Percentiles rank a stretch among this genome's conserved stretches.
phyloP scores from a whole-genome alignment of 2,888 invertebrate genomes.

The Hyposoter didymator region DNA sequence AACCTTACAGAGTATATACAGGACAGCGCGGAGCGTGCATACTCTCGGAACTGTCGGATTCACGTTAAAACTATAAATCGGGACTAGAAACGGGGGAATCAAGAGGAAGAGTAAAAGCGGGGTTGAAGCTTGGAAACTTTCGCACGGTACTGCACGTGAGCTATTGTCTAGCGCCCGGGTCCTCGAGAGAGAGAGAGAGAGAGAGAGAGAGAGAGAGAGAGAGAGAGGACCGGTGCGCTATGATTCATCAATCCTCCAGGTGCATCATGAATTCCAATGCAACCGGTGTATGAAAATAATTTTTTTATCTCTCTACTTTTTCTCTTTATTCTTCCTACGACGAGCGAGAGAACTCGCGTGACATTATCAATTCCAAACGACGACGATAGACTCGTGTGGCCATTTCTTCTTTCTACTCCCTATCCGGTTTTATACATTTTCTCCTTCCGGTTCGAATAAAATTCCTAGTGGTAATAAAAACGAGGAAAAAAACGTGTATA shows the following conservation, averaged over 20 bases:
- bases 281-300: constrained; percentile 13
- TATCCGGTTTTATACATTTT: constrained; percentile 15
- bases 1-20: constrained; percentile 45
- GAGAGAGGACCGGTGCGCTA: constrained; percentile 8
- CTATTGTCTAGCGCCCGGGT: constrained; percentile 36
- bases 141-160: constrained; percentile 14
- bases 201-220: not conserved
- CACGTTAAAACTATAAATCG: constrained; percentile 75
- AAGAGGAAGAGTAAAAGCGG: not conserved
- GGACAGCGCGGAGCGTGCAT: constrained; percentile 34
- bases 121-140: constrained; percentile 19
- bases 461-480: not conserved
- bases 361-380: constrained; percentile 12
- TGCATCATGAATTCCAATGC: constrained; percentile 54
- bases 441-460: constrained; percentile 27
- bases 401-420: constrained; percentile 18
- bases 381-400: not conserved
- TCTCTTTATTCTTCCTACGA: not conserved
- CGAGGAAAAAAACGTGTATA: not conserved
- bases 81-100: constrained; percentile 38
- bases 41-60: constrained; percentile 68
- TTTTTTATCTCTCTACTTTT: not conserved
- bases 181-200: constrained; percentile 8
- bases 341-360: not conserved
- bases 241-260: constrained; percentile 57